Percentiles rank a stretch among this genome's conserved stretches.
These are phyloP conservation scores for Melanogrammus aeglefinus DNA, from an alignment of 2,797 vertebrate species.

Conservation along the genomic window DNA sequence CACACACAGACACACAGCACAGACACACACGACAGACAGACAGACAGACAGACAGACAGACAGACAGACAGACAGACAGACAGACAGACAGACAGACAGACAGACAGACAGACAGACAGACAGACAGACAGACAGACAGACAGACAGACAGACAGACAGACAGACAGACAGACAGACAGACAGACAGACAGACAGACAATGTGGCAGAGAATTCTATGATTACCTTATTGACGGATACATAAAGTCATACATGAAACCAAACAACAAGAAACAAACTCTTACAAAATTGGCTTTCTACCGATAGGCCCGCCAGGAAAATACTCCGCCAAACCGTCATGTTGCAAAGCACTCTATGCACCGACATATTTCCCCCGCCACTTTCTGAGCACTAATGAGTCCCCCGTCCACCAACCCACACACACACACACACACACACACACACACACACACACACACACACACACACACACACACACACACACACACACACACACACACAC, in stretches of 20 bases:
- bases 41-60: background rate
- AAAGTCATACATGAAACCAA: background rate
- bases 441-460: slow-evolving; percentile 24
- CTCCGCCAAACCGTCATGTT: background rate
- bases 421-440: slow-evolving; percentile 24
- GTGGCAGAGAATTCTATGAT: too few relatives aligned
- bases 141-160: background rate
- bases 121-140: too few relatives aligned
- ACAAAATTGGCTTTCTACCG: background rate
- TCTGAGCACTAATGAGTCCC: slow-evolving; percentile 5
- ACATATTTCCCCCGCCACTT: background rate
- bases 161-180: too few relatives aligned
- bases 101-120: too few relatives aligned
- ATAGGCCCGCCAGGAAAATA: background rate
- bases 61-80: background rate
- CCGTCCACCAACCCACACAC: slow-evolving; percentile 32
- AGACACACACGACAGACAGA: background rate
- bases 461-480: slow-evolving; percentile 29
- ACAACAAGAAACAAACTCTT: background rate
- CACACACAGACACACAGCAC: background rate
- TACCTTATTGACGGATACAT: too few relatives aligned
- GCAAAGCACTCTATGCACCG: background rate
- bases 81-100: too few relatives aligned
- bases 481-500: slow-evolving; percentile 10
- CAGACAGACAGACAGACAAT: too few relatives aligned